Evolutionary conservation across 1,140 invertebrate species (phyloP).

Genomic region (Drosophila mojavensis): DNA sequence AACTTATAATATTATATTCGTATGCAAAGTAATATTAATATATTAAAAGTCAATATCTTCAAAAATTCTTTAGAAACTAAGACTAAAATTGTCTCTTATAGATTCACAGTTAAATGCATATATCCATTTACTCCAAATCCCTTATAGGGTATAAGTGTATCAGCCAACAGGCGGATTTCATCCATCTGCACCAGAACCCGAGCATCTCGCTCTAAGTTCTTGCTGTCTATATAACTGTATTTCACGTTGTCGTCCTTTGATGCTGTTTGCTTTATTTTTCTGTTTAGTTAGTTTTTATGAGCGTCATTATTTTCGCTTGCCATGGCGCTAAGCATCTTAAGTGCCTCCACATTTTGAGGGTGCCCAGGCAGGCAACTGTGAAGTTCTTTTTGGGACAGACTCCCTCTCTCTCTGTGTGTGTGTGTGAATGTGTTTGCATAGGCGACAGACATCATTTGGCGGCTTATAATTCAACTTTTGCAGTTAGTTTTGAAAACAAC

Average conservation of each 20-base stretch:
- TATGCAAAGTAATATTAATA: too few species aligned
- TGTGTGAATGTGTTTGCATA: constrained; percentile 63
- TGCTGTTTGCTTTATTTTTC: constrained; percentile 74
- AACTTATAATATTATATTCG: too few species aligned
- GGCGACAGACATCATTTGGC: constrained; percentile 70
- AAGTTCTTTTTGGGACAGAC: neutral
- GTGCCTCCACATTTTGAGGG: constrained; percentile 40
- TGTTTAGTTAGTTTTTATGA: constrained; percentile 82
- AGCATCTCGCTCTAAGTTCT: neutral
- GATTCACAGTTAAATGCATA: too few species aligned
- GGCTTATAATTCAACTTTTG: constrained; percentile 80
- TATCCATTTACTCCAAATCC: too few species aligned
- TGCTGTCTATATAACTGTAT: constrained; percentile 43
- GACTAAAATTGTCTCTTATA: too few species aligned
- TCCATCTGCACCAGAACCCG: neutral
- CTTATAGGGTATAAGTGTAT: constrained; percentile 4
- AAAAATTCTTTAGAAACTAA: too few species aligned
- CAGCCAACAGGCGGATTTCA: constrained; percentile 1
- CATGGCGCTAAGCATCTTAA: constrained; percentile 81
- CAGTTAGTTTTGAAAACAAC: constrained; percentile 73
- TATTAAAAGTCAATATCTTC: too few species aligned
- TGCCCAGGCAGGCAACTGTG: neutral
- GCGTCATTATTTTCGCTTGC: constrained; percentile 82
- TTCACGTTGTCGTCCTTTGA: constrained; percentile 35
- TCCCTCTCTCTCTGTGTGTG: neutral